Conservation (phyloP, 2,888 invertebrate species). For the Epistrophe grossulariae region DNA sequence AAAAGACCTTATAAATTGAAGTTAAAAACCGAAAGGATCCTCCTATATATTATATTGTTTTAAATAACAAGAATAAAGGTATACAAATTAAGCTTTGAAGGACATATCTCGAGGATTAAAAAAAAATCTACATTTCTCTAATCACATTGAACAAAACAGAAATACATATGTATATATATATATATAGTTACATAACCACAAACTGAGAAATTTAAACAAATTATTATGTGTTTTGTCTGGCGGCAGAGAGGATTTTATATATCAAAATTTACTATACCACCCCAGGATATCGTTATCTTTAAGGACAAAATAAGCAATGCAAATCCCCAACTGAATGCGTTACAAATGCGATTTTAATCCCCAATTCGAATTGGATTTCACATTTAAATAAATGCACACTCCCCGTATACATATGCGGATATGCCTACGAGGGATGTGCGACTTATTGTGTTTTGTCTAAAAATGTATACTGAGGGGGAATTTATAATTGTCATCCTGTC, state of each 20-base stretch:
- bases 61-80: background rate
- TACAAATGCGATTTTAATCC: constrained; percentile 74
- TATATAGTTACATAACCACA: background rate
- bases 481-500: constrained; percentile 63
- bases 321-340: constrained; percentile 71
- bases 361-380: constrained; percentile 51
- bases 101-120: constrained; percentile 12
- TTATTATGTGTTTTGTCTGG: constrained; percentile 1
- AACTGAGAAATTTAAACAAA: background rate
- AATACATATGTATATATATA: background rate
- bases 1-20: constrained; percentile 10
- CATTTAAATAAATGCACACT: constrained; percentile 51
- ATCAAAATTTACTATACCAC: constrained; percentile 56
- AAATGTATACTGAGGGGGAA: background rate
- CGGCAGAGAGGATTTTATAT: constrained; percentile 56
- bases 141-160: background rate
- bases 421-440: constrained; percentile 1
- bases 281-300: constrained; percentile 61
- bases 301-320: constrained; percentile 65
- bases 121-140: constrained; percentile 12
- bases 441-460: constrained; percentile 9
- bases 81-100: constrained; percentile 1
- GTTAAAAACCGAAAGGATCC: background rate
- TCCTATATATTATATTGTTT: constrained; percentile 15
- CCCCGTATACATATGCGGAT: background rate